These are phyloP conservation scores for Heliconius eleuchia DNA, from an alignment of 1,140 invertebrate species.

Conservation along the genomic window DNA sequence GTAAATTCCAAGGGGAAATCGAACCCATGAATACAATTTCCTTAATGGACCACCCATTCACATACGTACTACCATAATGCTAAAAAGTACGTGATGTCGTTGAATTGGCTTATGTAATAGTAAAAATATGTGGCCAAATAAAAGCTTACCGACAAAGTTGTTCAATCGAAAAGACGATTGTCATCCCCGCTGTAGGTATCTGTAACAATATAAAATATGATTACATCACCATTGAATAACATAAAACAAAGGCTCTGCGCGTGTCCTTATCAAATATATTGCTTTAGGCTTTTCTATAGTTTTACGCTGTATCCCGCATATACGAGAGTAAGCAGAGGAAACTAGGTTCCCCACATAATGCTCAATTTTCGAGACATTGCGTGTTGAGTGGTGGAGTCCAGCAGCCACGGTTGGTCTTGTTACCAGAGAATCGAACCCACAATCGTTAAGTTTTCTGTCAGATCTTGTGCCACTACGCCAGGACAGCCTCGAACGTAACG, in stretches of 20 bases:
- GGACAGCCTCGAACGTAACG: too few species aligned
- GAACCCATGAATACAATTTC: too few species aligned
- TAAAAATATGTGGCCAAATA: neutral
- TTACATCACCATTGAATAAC: neutral
- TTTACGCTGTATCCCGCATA: neutral
- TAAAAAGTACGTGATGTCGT: neutral
- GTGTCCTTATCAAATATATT: neutral
- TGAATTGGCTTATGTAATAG: neutral
- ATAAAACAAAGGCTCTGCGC: neutral
- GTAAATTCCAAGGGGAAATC: too few species aligned
- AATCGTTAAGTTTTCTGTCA: too few species aligned
- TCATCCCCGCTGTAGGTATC: slow-evolving; percentile 44
- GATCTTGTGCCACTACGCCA: too few species aligned
- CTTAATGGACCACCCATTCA: too few species aligned
- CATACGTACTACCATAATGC: too few species aligned
- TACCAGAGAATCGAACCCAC: too few species aligned
- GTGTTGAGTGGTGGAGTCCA: too few species aligned
- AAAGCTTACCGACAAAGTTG: slow-evolving; percentile 40
- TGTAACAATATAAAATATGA: slow-evolving; percentile 41
- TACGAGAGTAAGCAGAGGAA: neutral
- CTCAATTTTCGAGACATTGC: neutral
- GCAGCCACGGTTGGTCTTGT: too few species aligned
- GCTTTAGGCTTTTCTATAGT: neutral
- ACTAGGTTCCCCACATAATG: neutral
- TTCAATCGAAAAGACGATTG: slow-evolving; percentile 31